phyloP scores from a whole-genome alignment of 1,140 invertebrate species.

The Leptoteleia sp. region DNA sequence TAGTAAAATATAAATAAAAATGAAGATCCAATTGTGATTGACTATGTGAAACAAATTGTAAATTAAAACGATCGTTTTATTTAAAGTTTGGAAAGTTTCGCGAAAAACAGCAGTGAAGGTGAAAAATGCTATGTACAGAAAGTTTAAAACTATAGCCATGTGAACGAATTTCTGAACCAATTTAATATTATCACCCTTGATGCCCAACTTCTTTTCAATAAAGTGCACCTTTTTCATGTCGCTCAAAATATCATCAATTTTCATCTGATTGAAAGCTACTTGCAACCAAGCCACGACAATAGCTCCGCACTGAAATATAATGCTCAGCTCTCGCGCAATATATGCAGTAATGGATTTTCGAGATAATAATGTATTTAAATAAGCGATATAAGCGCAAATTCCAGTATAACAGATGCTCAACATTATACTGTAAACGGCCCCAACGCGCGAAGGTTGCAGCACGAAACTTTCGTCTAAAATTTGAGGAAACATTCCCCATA shows the following conservation, averaged over 20 bases:
- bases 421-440: constrained; percentile 6
- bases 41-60: constrained; percentile 35
- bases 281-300: constrained; percentile 36
- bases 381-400: neutral
- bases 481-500: constrained; percentile 29
- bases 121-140: constrained; percentile 5
- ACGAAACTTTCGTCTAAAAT: constrained; percentile 1
- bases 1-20: constrained; percentile 12
- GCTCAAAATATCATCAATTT: constrained; percentile 14
- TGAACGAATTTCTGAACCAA: neutral
- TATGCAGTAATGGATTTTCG: constrained; percentile 17
- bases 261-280: constrained; percentile 22
- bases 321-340: constrained; percentile 17
- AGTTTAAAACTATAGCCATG: neutral
- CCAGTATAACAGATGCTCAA: constrained; percentile 4
- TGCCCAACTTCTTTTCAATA: constrained; percentile 8
- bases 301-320: constrained; percentile 42
- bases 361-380: neutral
- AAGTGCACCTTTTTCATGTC: constrained; percentile 20
- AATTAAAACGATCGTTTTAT: constrained; percentile 3
- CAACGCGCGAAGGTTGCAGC: neutral
- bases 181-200: constrained; percentile 17
- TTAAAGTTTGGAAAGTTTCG: neutral
- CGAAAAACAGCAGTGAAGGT: neutral
- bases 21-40: constrained; percentile 39